Conservation (phyloP, 2,888 invertebrate genomes). For the Sisyra nigra region DNA sequence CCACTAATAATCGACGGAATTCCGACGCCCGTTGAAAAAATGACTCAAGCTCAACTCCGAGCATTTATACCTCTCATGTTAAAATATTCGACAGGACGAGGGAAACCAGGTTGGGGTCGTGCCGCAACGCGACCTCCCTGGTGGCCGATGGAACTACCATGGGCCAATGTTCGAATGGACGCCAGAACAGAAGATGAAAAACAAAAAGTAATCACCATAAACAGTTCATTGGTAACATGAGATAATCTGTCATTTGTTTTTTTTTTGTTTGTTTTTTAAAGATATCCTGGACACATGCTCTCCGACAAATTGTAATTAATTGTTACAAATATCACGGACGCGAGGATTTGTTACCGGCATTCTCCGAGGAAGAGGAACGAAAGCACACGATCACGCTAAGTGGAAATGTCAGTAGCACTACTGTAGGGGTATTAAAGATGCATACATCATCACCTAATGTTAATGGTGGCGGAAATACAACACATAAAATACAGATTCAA, state of each 20-base stretch:
- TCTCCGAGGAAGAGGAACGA: conserved; percentile 82
- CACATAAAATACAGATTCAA: conserved; percentile 32
- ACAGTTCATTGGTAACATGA: too few species aligned
- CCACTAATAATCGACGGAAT: conserved; percentile 94
- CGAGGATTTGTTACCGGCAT: conserved; percentile 87
- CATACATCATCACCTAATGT: conserved; percentile 20
- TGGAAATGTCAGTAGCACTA: conserved; percentile 27
- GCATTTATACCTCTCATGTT: conserved; percentile 97
- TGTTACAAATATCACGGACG: conserved; percentile 96
- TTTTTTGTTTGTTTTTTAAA: conserved; percentile 25
- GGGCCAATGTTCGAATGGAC: conserved; percentile 97
- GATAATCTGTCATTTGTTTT: neutral
- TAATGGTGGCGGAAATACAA: conserved; percentile 18
- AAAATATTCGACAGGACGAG: conserved; percentile 91
- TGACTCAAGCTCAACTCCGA: conserved; percentile 93
- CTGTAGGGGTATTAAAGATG: conserved; percentile 34
- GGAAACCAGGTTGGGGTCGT: conserved; percentile 96
- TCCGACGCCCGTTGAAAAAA: conserved; percentile 96
- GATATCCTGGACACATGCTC: conserved; percentile 97
- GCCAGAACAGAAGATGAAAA: conserved; percentile 92
- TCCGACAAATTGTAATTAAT: conserved; percentile 91
- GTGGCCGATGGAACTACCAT: conserved; percentile 97
- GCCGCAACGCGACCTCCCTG: conserved; percentile 90
- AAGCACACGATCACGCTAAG: conserved; percentile 38
- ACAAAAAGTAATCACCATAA: conserved; percentile 57